Conservation (phyloP, 2,113 vertebrate genomes). For the Megaleporinus macrocephalus region DNA sequence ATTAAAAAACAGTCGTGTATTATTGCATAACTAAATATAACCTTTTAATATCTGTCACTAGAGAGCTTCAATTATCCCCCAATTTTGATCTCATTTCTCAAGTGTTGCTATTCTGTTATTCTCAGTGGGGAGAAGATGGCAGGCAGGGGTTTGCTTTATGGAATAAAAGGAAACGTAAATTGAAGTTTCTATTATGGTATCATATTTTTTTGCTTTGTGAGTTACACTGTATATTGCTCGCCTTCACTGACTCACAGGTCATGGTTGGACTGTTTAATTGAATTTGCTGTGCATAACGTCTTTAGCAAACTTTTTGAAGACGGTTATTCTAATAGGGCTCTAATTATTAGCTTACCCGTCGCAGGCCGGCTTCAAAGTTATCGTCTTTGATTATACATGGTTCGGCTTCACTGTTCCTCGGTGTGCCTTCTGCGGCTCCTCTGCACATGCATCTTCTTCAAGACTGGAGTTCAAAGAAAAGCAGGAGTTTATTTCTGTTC, state of each 20-base stretch:
- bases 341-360: conserved; percentile 69
- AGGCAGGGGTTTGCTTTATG: conserved; percentile 19
- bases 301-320: conserved; percentile 65
- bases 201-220: conserved; percentile 69
- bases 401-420: conserved; percentile 49
- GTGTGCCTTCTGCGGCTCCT: conserved; percentile 46
- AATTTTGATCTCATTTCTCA: conserved; percentile 60
- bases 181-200: conserved; percentile 50
- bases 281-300: conserved; percentile 72
- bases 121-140: conserved; percentile 48
- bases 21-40: conserved; percentile 59
- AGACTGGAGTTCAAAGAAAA: conserved; percentile 42
- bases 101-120: conserved; percentile 50
- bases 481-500: conserved; percentile 29
- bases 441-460: conserved; percentile 33
- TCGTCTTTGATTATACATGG: conserved; percentile 56
- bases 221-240: conserved; percentile 46
- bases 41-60: conserved; percentile 68
- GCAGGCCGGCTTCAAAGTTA: conserved; percentile 66
- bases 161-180: not conserved
- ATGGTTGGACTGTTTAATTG: conserved; percentile 72
- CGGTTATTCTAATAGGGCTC: conserved; percentile 74
- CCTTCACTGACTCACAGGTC: conserved; percentile 60
- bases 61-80: conserved; percentile 65
- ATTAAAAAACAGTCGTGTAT: conserved; percentile 6